Evolutionary conservation across 2,113 vertebrate species (phyloP).

Genomic region (Nesoenas mayeri): DNA sequence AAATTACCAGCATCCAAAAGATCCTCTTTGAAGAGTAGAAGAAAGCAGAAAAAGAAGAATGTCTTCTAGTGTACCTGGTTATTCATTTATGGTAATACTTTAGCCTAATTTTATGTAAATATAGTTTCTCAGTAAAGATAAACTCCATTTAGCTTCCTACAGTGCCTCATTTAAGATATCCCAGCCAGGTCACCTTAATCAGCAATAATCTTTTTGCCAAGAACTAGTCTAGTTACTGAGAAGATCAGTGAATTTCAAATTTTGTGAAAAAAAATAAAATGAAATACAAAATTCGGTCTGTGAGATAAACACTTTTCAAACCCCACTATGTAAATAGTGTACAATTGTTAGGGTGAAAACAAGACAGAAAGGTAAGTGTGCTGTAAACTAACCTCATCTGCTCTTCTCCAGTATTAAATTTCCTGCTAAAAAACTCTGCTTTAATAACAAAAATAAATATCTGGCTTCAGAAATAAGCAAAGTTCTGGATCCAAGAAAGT

Average conservation of each 20-base stretch:
- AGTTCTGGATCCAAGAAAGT: not conserved
- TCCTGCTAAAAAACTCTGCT: not conserved
- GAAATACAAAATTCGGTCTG: not conserved
- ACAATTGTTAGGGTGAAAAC: not conserved
- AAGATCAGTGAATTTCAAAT: not conserved
- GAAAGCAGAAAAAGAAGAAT: not conserved
- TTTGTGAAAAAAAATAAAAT: not conserved
- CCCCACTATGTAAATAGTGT: not conserved
- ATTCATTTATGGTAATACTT: not conserved
- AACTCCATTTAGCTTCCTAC: not conserved
- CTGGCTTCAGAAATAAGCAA: not conserved
- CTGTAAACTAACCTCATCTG: not conserved
- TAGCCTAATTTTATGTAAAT: not conserved
- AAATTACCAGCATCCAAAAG: not conserved
- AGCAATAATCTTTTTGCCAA: not conserved
- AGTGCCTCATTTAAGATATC: not conserved
- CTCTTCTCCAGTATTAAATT: not conserved
- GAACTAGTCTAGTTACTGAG: not conserved
- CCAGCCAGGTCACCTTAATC: not conserved
- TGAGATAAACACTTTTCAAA: not conserved
- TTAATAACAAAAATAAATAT: not conserved
- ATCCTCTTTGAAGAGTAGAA: not conserved
- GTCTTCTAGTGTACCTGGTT: not conserved
- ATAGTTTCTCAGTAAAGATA: not conserved
- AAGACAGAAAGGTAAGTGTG: not conserved